These are phyloP conservation scores for Matsumurasca onukii DNA, from an alignment of 1,140 invertebrate species.

Conservation along the genomic window DNA sequence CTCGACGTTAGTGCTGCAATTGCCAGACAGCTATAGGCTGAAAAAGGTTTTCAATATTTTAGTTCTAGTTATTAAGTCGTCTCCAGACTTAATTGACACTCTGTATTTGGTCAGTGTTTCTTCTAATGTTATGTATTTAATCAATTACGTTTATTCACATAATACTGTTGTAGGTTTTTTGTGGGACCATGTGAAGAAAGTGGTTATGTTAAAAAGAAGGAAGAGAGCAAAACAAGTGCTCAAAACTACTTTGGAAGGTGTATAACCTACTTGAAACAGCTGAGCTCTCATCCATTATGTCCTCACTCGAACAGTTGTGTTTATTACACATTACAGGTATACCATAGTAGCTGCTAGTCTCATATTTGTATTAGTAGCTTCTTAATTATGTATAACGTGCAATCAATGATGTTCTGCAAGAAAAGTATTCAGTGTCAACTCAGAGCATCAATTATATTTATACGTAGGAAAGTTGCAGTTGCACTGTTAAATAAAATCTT, in stretches of 20 bases:
- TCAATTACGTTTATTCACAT: not conserved
- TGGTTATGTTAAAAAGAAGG: conserved; percentile 33
- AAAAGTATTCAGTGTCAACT: not conserved
- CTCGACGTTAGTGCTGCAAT: too few relatives aligned
- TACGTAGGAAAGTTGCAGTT: not conserved
- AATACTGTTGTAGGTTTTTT: conserved; percentile 53
- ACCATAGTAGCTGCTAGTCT: not conserved
- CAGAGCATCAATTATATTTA: not conserved
- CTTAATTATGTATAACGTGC: not conserved
- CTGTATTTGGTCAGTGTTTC: not conserved
- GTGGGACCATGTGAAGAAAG: conserved; percentile 59
- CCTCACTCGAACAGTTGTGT: conserved; percentile 63
- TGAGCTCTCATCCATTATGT: conserved; percentile 48
- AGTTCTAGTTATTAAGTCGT: not conserved
- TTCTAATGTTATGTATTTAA: not conserved
- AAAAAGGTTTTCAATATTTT: not conserved
- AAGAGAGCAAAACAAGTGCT: too few relatives aligned
- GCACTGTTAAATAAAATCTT: not conserved
- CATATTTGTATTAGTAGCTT: not conserved
- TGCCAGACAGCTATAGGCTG: not conserved
- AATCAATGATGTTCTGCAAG: not conserved
- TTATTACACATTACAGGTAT: conserved; percentile 56
- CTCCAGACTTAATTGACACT: not conserved
- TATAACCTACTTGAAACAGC: conserved; percentile 1
- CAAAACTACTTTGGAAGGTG: too few relatives aligned